Evolutionary conservation across 2,113 vertebrate genomes (phyloP).

Genomic region (Lampris megalopsis): DNA sequence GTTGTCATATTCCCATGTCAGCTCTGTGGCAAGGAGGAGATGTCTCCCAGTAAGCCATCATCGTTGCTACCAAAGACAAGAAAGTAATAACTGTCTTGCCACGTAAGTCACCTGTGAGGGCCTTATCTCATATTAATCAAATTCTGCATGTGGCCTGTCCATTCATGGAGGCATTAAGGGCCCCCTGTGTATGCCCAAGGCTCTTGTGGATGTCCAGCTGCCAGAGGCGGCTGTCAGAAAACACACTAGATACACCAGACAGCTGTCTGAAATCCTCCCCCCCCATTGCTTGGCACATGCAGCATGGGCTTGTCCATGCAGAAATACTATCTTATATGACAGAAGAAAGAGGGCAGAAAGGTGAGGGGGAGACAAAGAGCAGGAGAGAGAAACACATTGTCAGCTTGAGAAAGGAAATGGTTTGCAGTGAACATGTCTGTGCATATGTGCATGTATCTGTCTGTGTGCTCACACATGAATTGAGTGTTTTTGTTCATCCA

Average conservation of each 20-base stretch:
- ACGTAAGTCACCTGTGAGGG: conserved; percentile 40
- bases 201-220: conserved; percentile 45
- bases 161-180: conserved; percentile 52
- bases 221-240: conserved; percentile 59
- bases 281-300: conserved; percentile 39
- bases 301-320: conserved; percentile 53
- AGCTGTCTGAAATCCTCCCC: conserved; percentile 57
- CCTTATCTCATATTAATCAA: conserved; percentile 62
- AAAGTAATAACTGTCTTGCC: conserved; percentile 51
- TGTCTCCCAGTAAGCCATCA: conserved; percentile 36
- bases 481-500: no score
- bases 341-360: conserved; percentile 30
- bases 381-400: conserved; percentile 12
- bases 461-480: background rate
- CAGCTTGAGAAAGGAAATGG: background rate
- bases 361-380: conserved; percentile 1
- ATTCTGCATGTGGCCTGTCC: conserved; percentile 55
- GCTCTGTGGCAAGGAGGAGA: conserved; percentile 2
- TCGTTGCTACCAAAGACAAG: conserved; percentile 51
- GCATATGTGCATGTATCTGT: background rate
- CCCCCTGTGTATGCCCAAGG: conserved; percentile 22
- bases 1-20: conserved; percentile 19
- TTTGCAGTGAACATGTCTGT: background rate
- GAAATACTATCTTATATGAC: conserved; percentile 57
- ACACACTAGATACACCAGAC: conserved; percentile 70